Evolutionary conservation across 2,888 invertebrate genomes (phyloP), one percentile per base, ranked within the genome.

Genomic region (Antheraea assamensis): DNA sequence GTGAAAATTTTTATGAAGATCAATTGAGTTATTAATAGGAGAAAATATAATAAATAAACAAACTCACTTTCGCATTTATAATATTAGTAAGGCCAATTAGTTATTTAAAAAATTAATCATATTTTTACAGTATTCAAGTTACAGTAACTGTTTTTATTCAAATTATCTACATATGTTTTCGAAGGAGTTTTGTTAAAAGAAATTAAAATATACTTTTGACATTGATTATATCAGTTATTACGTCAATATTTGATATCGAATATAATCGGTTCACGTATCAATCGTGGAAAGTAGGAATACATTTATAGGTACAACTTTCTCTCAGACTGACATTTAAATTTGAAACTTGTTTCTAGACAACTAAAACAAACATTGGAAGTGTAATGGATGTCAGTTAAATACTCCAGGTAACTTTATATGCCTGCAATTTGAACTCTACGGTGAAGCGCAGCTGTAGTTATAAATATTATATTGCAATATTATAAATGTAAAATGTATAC

Each of bases 281-380:
- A 79, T 79, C 81, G 83, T 83, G 76, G 88, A 92, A 91, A 91
- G 91, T 85, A 78, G 80, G 86, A 84, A 86, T 85, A 85, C 78
- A 85, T 83, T 83, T 84, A 84, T 85, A 81, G 82, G 82, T 83
- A 78, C 82, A 81, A 91, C 94, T 94, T 94, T 94, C 94, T 89
- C 93, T 87, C 78, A 85, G 77, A 79, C 80, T 77, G 85, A 78
- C 90, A 92, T 93, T 93, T 88, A 93, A 91, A 94, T 94, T 92
- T 92, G 87, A 93, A 93, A 92, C 93, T 92, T 90, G 94, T 93
- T 93, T 89, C 87, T 86, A 85, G 88, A 85, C 83, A 85, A 82
- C 83, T 87, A 85, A 91, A 90, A 88, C 89, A 88, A 88, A 87
- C 88, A 89, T 90, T 80, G 85, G 79, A 84, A 84, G 83, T 87